Evolutionary conservation across 2,797 vertebrate genomes (phyloP).

Genomic region (Melanotaenia boesemani): DNA sequence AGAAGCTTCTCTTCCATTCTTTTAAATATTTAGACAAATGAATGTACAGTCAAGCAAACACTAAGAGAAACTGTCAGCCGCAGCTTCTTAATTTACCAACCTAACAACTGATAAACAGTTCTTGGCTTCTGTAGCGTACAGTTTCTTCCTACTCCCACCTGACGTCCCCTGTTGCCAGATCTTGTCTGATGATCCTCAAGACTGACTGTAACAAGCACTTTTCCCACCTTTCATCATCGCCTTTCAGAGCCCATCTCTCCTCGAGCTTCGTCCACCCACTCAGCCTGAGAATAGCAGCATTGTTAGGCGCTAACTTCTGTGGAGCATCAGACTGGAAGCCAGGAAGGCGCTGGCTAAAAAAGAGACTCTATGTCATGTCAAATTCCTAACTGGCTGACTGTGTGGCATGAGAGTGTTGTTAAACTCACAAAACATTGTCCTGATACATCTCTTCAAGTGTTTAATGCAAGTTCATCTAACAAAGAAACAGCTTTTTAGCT

Average conservation of each 20-base stretch:
- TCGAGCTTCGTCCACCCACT: conserved; percentile 50
- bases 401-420: background rate
- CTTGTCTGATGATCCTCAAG: conserved; percentile 35
- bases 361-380: conserved; percentile 37
- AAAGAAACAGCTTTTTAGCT: background rate
- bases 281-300: conserved; percentile 69
- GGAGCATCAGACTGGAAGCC: conserved; percentile 50
- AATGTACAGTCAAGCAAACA: background rate
- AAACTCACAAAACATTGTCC: conserved; percentile 23
- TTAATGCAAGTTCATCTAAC: background rate
- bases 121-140: background rate
- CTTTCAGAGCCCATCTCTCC: conserved; percentile 47
- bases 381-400: conserved; percentile 4
- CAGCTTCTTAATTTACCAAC: conserved; percentile 15
- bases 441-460: conserved; percentile 11
- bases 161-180: conserved; percentile 34
- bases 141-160: conserved; percentile 32
- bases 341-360: conserved; percentile 21
- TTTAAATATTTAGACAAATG: conserved; percentile 41
- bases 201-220: conserved; percentile 65
- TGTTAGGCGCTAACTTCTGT: conserved; percentile 53
- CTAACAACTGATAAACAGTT: conserved; percentile 8
- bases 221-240: conserved; percentile 57
- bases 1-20: background rate
- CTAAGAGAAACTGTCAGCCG: conserved; percentile 13